Conservation (phyloP, 1,140 invertebrate species). For the Drosophila gunungcola region DNA sequence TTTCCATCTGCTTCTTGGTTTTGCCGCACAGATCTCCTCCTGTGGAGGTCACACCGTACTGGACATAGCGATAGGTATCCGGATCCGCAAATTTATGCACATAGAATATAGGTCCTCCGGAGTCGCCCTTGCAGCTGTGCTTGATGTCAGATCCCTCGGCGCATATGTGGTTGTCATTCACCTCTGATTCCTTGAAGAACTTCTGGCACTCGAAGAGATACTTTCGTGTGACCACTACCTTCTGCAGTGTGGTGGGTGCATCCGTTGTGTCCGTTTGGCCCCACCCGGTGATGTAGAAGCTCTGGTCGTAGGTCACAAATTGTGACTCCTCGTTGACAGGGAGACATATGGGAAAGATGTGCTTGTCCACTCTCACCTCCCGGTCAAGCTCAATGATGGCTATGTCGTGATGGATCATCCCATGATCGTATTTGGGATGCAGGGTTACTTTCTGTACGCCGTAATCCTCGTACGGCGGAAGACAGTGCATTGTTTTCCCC, state of each 20-base stretch:
- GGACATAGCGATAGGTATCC: conserved; percentile 46
- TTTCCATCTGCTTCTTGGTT: conserved; percentile 54
- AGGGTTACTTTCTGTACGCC: conserved; percentile 86
- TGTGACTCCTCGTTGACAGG: conserved; percentile 49
- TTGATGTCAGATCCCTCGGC: conserved; percentile 87
- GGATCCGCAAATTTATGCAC: conserved; percentile 38
- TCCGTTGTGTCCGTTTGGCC: conserved; percentile 53
- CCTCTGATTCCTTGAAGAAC: conserved; percentile 38
- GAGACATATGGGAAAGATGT: conserved; percentile 76
- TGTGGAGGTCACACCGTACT: conserved; percentile 75
- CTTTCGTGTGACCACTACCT: conserved; percentile 44
- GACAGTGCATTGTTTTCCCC: conserved; percentile 65
- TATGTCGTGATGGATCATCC: conserved; percentile 87
- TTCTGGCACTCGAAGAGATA: conserved; percentile 41
- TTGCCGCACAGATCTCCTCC: conserved; percentile 60
- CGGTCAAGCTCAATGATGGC: conserved; percentile 86
- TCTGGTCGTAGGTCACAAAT: conserved; percentile 43
- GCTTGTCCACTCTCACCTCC: conserved; percentile 41
- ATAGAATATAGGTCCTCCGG: conserved; percentile 89
- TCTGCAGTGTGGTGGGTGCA: conserved; percentile 33
- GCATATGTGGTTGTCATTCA: conserved; percentile 87
- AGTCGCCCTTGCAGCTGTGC: conserved; percentile 90
- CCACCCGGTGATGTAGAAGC: conserved; percentile 75
- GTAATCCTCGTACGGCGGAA: conserved; percentile 86
- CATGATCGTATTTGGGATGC: conserved; percentile 87